Evolutionary conservation across 1,140 invertebrate species (phyloP).

Genomic region (Trinorchestia longiramus): DNA sequence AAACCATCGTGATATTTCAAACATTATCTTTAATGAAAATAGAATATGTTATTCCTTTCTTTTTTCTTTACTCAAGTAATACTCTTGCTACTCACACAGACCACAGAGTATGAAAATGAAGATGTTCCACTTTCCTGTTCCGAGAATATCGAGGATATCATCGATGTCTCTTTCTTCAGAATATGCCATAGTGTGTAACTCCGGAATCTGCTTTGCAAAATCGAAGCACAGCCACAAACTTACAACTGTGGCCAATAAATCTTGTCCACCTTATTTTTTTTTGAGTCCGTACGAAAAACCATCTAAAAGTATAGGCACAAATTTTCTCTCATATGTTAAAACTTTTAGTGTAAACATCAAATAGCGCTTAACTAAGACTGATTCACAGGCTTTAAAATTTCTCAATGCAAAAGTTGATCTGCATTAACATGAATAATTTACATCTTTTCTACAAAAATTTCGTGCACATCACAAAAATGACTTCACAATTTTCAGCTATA

Average conservation of each 20-base stretch:
- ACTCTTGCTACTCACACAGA: slow-evolving; percentile 16
- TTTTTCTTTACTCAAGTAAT: background rate
- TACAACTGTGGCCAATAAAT: background rate
- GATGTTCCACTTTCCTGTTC: slow-evolving; percentile 2
- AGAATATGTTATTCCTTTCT: background rate
- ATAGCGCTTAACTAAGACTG: background rate
- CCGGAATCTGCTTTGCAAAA: background rate
- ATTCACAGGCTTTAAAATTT: background rate
- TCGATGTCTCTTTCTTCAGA: background rate
- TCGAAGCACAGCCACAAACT: background rate
- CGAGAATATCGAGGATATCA: slow-evolving; percentile 6
- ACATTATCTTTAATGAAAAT: background rate
- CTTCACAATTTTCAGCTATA: background rate
- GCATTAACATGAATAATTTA: background rate
- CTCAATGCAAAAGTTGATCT: background rate
- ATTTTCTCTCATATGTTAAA: background rate
- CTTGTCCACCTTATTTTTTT: background rate
- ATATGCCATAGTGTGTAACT: background rate
- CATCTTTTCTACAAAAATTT: background rate
- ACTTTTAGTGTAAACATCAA: background rate
- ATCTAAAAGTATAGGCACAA: background rate
- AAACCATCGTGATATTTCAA: too few relatives aligned
- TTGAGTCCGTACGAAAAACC: background rate
- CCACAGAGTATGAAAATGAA: slow-evolving; percentile 2
- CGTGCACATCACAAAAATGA: background rate